Evolutionary conservation across 2,113 vertebrate genomes (phyloP), one percentile per base, ranked within the genome.

Genomic region (Buteo buteo): DNA sequence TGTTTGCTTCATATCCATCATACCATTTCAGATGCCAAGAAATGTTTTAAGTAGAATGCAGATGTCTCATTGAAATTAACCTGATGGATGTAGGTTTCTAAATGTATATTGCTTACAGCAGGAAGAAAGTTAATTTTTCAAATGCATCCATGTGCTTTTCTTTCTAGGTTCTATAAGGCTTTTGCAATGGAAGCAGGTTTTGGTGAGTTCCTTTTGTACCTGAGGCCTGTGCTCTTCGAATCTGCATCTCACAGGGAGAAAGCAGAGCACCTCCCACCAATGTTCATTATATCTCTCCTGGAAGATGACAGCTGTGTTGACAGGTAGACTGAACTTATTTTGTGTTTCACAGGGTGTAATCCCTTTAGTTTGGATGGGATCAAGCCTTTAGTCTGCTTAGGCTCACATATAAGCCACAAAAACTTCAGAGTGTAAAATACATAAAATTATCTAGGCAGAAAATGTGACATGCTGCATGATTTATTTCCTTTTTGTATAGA

Each of bases 211-310:
- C 98, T 98, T 90, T 94, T 98, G 50, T 95, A 98, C 52, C 73
- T 99, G 97, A 97, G 98, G 49, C 98, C 98, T 2, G 44, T 97
- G 85, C 95, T 90, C 82, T 98, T 99, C 47, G 95, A 99, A 91
- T 97, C 94, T 76, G 96, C 97, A 81, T 88, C 97, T 61, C 94
- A 96, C 40, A 98, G 91, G 86, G 86, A 98, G 58, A 94, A 95
- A 83, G 83, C 79, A 34, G 97, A 98, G 40, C 97, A 97, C 13
- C 82, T 57, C 20, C 87, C 94, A 47, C 96, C 98, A 36, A 55
- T 96, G 64, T 98, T 98, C 31, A 84, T 98, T 83, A 98, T 98
- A 3, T 95, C 96, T 54, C 74, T 98, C 29, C 91, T 98, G 78
- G 95, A 98, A 50, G 97, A 98, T 36, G 94, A 85, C 90, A 95